These are phyloP conservation scores for Plemyria rubiginata DNA, from an alignment of 2,888 invertebrate genomes.

Conservation along the genomic window DNA sequence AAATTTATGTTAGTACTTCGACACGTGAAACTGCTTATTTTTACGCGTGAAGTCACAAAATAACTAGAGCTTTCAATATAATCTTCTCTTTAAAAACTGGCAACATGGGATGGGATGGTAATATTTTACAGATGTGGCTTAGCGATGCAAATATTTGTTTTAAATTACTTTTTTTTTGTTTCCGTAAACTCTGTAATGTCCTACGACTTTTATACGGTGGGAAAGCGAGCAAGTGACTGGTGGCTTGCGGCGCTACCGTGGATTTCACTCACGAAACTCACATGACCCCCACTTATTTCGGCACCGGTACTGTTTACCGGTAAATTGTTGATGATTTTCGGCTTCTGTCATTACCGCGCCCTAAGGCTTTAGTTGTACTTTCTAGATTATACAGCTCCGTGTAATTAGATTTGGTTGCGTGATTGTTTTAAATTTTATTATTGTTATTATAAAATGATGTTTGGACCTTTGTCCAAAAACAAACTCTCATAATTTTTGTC, in stretches of 20 bases:
- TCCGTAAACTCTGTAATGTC: slow-evolving; percentile 18
- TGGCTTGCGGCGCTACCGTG: slow-evolving; percentile 80
- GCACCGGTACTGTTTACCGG: slow-evolving; percentile 68
- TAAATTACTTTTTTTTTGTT: slow-evolving; percentile 2
- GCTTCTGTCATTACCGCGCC: slow-evolving; percentile 76
- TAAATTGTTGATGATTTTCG: slow-evolving; percentile 79
- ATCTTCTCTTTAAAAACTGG: slow-evolving; percentile 10
- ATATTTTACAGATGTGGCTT: slow-evolving; percentile 30
- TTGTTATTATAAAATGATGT: slow-evolving; percentile 20
- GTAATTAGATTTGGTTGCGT: slow-evolving; percentile 38
- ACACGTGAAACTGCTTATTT: slow-evolving; percentile 40
- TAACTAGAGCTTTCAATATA: not conserved
- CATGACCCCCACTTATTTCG: slow-evolving; percentile 71
- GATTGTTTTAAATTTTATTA: slow-evolving; percentile 30
- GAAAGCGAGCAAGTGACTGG: slow-evolving; percentile 67
- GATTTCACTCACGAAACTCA: slow-evolving; percentile 76
- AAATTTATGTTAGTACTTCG: slow-evolving; percentile 31
- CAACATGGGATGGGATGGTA: slow-evolving; percentile 1
- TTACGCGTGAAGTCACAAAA: slow-evolving; percentile 18
- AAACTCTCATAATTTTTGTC: slow-evolving; percentile 10
- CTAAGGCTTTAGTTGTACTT: slow-evolving; percentile 55
- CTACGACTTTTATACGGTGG: slow-evolving; percentile 60
- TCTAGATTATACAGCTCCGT: slow-evolving; percentile 62
- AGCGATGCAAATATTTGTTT: not conserved
- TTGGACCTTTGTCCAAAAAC: not conserved